Evolutionary conservation across 2,888 invertebrate species (phyloP).

Genomic region (Epirrita christyi): DNA sequence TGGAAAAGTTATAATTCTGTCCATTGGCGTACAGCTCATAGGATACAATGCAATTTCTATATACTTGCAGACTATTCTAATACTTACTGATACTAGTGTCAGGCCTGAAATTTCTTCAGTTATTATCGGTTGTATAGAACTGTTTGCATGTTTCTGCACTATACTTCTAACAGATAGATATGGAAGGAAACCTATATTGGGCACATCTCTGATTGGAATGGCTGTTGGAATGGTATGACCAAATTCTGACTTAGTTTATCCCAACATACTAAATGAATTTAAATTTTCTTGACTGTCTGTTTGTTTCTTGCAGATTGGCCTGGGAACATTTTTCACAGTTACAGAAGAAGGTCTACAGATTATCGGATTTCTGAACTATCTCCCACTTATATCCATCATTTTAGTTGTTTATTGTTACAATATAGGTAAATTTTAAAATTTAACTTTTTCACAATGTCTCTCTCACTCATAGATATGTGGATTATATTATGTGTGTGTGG

Average conservation of each 20-base stretch:
- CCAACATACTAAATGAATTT: too few relatives aligned
- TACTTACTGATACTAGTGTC: slow-evolving; percentile 49
- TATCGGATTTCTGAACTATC: slow-evolving; percentile 33
- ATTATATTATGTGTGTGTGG: too few relatives aligned
- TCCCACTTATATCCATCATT: slow-evolving; percentile 28
- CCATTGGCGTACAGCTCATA: slow-evolving; percentile 42
- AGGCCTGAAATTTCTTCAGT: slow-evolving; percentile 51
- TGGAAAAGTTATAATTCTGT: slow-evolving; percentile 40
- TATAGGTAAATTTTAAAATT: slow-evolving; percentile 8
- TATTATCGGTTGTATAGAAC: slow-evolving; percentile 50
- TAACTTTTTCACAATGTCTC: too few relatives aligned
- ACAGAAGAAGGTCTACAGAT: slow-evolving; percentile 7
- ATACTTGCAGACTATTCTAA: slow-evolving; percentile 54
- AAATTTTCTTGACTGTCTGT: too few relatives aligned
- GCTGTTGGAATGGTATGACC: slow-evolving; percentile 49
- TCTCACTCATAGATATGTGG: too few relatives aligned
- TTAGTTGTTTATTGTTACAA: slow-evolving; percentile 19
- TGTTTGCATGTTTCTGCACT: slow-evolving; percentile 47
- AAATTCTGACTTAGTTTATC: neutral
- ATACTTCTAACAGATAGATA: slow-evolving; percentile 47
- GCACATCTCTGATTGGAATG: slow-evolving; percentile 43
- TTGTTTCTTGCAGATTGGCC: slow-evolving; percentile 27
- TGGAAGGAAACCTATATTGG: slow-evolving; percentile 51
- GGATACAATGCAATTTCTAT: slow-evolving; percentile 52
- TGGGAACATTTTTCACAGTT: slow-evolving; percentile 31